Percentiles rank a stretch among this genome's conserved stretches.
Evolutionary conservation across 1,140 invertebrate species (phyloP).

Genomic region (Alviniconcha marisindica): DNA sequence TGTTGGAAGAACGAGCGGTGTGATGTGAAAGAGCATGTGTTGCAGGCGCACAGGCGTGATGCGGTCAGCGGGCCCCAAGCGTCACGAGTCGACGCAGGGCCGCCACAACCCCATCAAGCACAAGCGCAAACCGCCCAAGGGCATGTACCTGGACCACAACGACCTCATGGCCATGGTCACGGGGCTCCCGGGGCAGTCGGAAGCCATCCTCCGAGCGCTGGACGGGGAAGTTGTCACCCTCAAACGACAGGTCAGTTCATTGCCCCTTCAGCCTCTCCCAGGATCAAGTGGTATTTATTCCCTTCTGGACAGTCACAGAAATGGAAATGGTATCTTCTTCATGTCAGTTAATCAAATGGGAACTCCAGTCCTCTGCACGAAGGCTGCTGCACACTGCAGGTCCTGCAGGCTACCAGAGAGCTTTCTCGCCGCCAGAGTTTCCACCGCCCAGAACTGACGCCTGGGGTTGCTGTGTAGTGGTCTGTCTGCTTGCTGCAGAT

Average conservation of each 20-base stretch:
- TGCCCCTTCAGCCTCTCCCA: conserved; percentile 15
- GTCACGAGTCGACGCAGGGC: conserved; percentile 73
- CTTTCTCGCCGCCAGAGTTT: no score
- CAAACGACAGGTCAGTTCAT: conserved; percentile 92
- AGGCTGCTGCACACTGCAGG: no score
- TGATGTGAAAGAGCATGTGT: conserved; percentile 37
- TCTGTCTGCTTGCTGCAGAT: no score
- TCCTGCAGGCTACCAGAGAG: no score
- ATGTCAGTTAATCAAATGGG: no score
- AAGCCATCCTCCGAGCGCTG: conserved; percentile 91
- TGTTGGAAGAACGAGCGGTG: no score
- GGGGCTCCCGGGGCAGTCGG: conserved; percentile 83
- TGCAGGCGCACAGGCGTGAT: conserved; percentile 85
- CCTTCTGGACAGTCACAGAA: no score
- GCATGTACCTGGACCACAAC: conserved; percentile 98
- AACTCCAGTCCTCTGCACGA: no score
- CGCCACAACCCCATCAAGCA: conserved; percentile 78
- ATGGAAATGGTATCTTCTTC: no score
- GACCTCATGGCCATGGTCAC: conserved; percentile 93
- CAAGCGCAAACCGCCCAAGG: conserved; percentile 94
- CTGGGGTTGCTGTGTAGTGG: no score
- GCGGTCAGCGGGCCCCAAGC: conserved; percentile 83
- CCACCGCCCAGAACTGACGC: no score
- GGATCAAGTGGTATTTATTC: no score
- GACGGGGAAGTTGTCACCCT: conserved; percentile 95